Percentiles rank a stretch among this genome's conserved stretches.
phyloP scores from a whole-genome alignment of 2,888 invertebrate species.

The Cheilosia pagana region DNA sequence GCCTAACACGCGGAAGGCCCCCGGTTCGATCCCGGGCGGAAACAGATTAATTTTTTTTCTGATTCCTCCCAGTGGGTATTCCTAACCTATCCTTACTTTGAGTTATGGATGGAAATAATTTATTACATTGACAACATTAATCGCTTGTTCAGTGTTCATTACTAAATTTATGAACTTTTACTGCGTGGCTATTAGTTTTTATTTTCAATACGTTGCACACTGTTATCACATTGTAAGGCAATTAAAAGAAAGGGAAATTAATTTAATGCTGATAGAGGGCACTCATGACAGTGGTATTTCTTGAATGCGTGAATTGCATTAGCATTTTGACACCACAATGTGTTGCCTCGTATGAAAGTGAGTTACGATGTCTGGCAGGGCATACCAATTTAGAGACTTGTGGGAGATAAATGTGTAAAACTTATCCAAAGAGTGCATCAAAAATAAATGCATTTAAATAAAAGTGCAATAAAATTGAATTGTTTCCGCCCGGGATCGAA shows the following conservation, averaged over 20 bases:
- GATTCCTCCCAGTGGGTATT: background rate
- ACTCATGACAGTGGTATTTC: background rate
- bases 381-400: constrained; percentile 23
- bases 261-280: constrained; percentile 59
- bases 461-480: constrained; percentile 52
- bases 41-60: constrained; percentile 70
- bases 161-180: constrained; percentile 48
- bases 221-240: constrained; percentile 63
- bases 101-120: constrained; percentile 17
- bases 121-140: constrained; percentile 23
- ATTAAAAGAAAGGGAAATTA: constrained; percentile 60
- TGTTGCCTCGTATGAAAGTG: constrained; percentile 48
- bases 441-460: constrained; percentile 35
- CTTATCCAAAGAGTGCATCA: constrained; percentile 5
- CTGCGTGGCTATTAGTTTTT: constrained; percentile 62
- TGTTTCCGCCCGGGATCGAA: constrained; percentile 84
- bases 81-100: constrained; percentile 6
- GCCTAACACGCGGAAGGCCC: constrained; percentile 80
- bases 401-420: constrained; percentile 41
- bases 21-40: constrained; percentile 79
- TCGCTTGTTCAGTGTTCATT: constrained; percentile 33
- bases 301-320: constrained; percentile 49
- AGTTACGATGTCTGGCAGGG: constrained; percentile 58
- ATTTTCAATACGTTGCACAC: constrained; percentile 35
- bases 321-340: constrained; percentile 61